Percentiles rank a stretch among this genome's conserved stretches.
These are phyloP conservation scores for Agelastica alni DNA, from an alignment of 2,888 invertebrate genomes.

Conservation along the genomic window DNA sequence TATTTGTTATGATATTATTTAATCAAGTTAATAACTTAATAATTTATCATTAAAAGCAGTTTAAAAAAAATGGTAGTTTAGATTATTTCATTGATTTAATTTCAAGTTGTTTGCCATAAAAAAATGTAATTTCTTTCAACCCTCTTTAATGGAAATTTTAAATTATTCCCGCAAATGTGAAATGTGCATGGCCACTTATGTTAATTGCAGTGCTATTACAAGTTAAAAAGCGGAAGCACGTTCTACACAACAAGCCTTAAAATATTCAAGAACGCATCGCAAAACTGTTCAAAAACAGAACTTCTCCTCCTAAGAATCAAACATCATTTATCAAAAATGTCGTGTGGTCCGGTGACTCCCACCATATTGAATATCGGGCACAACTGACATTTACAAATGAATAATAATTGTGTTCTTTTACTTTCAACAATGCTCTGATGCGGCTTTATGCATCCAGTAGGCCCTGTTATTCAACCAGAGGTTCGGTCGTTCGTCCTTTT, in stretches of 20 bases:
- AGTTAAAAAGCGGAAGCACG: constrained; percentile 36
- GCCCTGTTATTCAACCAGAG: constrained; percentile 42
- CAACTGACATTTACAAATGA: constrained; percentile 59
- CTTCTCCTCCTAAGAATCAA: constrained; percentile 53
- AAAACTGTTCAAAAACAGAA: constrained; percentile 51
- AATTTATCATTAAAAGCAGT: no score
- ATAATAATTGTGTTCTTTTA: constrained; percentile 59
- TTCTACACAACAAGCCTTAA: constrained; percentile 43
- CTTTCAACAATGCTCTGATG: constrained; percentile 52
- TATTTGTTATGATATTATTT: no score
- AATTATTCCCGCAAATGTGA: constrained; percentile 7
- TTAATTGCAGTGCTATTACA: constrained; percentile 30
- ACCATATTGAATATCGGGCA: constrained; percentile 59
- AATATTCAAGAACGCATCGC: constrained; percentile 53
- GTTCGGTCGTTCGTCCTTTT: constrained; percentile 39
- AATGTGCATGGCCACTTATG: constrained; percentile 23
- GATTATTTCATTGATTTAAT: no score
- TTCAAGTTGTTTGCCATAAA: no score
- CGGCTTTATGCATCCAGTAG: constrained; percentile 47
- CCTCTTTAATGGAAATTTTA: not conserved
- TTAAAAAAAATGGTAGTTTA: no score
- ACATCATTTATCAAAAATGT: constrained; percentile 57
- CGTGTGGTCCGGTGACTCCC: constrained; percentile 58
- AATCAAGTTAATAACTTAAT: no score
- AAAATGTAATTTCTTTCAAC: no score